Base-by-base conservation (phyloP, 2,888 invertebrate species). In the Acrobasis suavella region DNA sequence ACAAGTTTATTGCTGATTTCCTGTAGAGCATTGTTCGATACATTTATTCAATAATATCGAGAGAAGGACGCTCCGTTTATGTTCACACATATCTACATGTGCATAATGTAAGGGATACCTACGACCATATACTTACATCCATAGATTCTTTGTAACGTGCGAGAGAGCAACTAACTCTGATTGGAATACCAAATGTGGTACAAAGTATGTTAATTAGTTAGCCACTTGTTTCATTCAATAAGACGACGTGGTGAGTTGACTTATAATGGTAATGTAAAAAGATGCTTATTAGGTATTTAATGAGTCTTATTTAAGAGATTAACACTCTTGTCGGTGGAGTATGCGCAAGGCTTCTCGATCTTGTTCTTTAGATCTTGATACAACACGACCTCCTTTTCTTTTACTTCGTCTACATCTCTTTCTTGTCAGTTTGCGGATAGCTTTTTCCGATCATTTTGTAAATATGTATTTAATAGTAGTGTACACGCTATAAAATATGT, bases 1-100 rank as follows among this genome's bases (percentile, higher is more conserved):
- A 80, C 81, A 83, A 77, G 76, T 80, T 89, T 85, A 91, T 91
- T 89, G 88, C 73, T 77, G 76, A 85, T 85, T 86, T 91, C 91
- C 91, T 90, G 91, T 78, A 78, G 74, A 75, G 72, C 79, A 78
- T 80, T 81, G 81, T 85, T 80, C 84, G 83, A 84, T 83, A 83
- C 82, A 78, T 78, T 84, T 81, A 84, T 84, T 82, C 81, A 85
- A 87, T 88, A 84, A 82, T 78, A 80, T 76, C 69, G 73, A 68
- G 72, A 77, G 72, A 73, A 75, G 74, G 72, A 71, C 76, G 71
- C 65, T 65, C 61, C 62, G 56, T 50, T 59, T 64, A 69, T 70
- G 64, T 55, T 39, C 55, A 62, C 55, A 62, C 64, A 72, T 67
- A 64, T 62, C 62, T 55, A 59, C 56, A 42, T 15, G 54, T 15